Evolutionary conservation across 2,113 vertebrate genomes (phyloP).

Genomic region (Neopipo cinnamomea): DNA sequence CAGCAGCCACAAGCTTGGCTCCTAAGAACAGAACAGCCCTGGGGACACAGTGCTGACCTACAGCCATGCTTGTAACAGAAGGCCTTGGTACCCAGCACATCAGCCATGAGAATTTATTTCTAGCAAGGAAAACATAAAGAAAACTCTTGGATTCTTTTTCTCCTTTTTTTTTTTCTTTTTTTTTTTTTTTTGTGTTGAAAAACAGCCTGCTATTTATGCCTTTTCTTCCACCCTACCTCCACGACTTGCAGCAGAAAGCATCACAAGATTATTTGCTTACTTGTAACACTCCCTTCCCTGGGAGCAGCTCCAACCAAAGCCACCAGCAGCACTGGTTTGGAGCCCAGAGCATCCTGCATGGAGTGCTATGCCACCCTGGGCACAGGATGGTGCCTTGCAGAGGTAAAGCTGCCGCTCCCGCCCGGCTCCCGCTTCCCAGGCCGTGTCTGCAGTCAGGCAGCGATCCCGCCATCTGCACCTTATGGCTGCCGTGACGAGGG

Average conservation of each 20-base stretch:
- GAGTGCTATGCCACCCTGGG: accelerated
- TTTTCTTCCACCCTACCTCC: not conserved
- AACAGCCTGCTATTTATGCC: not conserved
- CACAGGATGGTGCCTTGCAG: not conserved
- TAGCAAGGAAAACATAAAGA: not conserved
- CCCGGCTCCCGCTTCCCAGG: not conserved
- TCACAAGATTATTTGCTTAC: not conserved
- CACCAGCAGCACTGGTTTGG: accelerated
- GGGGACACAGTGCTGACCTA: not conserved
- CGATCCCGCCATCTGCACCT: constrained; percentile 32
- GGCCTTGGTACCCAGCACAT: not conserved
- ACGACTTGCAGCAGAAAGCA: not conserved
- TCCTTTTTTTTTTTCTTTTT: not conserved
- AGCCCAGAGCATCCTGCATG: accelerated
- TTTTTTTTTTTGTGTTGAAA: not conserved
- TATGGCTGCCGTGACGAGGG: not conserved
- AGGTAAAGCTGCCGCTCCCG: not conserved
- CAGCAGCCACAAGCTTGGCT: not conserved
- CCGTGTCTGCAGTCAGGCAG: not conserved
- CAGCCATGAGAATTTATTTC: not conserved
- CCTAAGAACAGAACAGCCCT: not conserved
- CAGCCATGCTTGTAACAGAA: accelerated
- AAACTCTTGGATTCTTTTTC: not conserved
- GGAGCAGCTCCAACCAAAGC: not conserved
- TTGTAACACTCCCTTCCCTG: accelerated